Percentiles rank a stretch among this genome's conserved stretches.
phyloP scores from a whole-genome alignment of 2,113 vertebrate genomes.

The Bambusicola thoracicus region DNA sequence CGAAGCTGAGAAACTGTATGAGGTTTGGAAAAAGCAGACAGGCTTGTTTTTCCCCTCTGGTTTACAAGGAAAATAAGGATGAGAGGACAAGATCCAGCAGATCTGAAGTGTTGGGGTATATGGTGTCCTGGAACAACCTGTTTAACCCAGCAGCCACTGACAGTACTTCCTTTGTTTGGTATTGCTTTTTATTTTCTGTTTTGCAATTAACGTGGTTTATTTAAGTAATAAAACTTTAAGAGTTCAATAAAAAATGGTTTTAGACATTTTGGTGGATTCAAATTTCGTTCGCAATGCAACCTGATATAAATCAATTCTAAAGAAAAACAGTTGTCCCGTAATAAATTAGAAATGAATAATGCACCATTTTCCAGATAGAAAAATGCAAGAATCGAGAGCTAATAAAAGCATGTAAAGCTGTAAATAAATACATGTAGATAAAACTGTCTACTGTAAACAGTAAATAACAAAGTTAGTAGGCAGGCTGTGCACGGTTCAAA shows the following conservation, averaged over 20 bases:
- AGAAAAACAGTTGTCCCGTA: neutral
- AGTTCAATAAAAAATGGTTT: neutral
- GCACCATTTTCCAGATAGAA: neutral
- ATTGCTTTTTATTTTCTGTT: neutral
- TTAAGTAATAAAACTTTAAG: neutral
- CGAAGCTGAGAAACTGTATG: neutral
- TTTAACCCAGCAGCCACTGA: neutral
- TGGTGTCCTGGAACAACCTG: neutral
- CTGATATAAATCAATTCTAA: neutral
- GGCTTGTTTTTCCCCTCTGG: slow-evolving; percentile 23
- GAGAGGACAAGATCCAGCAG: slow-evolving; percentile 19
- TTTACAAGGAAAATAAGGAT: slow-evolving; percentile 18
- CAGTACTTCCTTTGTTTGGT: neutral
- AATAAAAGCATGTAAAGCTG: neutral
- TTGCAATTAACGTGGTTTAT: neutral
- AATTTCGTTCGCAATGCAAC: neutral
- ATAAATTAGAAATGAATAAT: neutral
- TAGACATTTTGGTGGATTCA: neutral
- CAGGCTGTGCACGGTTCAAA: neutral
- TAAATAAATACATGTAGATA: neutral
- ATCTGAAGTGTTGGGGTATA: neutral
- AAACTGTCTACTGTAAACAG: neutral
- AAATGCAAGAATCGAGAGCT: neutral
- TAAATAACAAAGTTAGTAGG: neutral
- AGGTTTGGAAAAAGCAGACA: neutral